Percentiles rank a stretch among this genome's conserved stretches.
phyloP scores from a whole-genome alignment of 1,140 invertebrate genomes.

The Penaeus chinensis region DNA sequence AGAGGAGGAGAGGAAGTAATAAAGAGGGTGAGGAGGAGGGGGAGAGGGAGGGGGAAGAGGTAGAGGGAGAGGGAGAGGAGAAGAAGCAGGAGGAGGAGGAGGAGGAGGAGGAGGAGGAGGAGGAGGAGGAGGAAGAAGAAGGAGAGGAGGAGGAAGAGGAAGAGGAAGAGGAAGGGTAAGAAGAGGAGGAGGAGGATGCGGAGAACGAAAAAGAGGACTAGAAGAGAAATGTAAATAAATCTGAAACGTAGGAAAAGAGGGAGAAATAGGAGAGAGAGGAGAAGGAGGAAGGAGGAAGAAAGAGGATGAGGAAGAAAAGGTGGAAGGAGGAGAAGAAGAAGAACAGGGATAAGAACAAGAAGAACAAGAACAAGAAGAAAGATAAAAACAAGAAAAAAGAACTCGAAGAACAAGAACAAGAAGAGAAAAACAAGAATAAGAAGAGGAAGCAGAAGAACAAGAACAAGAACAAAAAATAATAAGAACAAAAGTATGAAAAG shows the following conservation, averaged over 20 bases:
- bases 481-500: too few species aligned
- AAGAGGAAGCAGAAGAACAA: too few species aligned
- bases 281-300: background rate
- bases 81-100: background rate
- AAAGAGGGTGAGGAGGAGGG: background rate
- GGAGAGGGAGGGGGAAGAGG: background rate
- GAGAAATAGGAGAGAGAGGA: background rate
- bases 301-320: background rate
- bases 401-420: background rate
- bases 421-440: too few species aligned
- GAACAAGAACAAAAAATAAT: too few species aligned
- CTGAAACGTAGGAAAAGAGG: background rate
- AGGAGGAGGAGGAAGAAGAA: background rate
- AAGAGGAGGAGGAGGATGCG: background rate
- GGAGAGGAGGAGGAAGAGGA: background rate
- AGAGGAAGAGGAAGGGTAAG: too few species aligned
- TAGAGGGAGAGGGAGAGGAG: background rate
- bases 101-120: background rate
- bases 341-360: too few species aligned
- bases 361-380: background rate
- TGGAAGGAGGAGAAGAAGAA: background rate
- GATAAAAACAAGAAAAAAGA: background rate
- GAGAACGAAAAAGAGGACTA: background rate
- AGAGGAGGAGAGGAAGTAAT: background rate
- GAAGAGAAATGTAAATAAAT: background rate